Conservation (phyloP, 2,113 vertebrate genomes). For the Vulpes lagopus region DNA sequence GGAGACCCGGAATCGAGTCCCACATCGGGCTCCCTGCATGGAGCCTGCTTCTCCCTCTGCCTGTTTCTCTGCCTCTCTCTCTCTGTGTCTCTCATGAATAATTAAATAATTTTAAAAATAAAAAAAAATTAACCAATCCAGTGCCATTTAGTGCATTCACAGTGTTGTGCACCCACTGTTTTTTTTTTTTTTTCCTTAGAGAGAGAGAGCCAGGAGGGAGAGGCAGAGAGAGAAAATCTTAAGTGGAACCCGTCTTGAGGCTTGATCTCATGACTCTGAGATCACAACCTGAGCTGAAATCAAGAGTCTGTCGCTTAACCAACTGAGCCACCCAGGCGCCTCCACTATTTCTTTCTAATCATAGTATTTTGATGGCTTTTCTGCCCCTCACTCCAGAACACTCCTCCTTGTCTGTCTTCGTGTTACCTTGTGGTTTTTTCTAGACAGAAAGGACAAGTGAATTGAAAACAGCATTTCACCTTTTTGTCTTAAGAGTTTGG, state of each 20-base stretch:
- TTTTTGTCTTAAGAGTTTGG: not conserved
- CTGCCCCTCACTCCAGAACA: no score
- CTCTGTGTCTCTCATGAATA: no score
- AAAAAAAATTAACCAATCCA: no score
- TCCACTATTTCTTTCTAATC: not conserved
- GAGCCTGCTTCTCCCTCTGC: no score
- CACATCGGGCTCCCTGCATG: no score
- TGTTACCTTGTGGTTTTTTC: not conserved
- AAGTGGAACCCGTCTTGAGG: not conserved
- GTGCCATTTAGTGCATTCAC: no score
- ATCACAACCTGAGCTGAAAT: not conserved
- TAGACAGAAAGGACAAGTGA: not conserved
- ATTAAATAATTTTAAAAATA: no score
- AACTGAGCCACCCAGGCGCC: not conserved
- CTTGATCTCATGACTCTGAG: not conserved
- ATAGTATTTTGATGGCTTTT: not conserved
- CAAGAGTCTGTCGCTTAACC: not conserved
- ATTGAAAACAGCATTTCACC: not conserved
- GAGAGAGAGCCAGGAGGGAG: no score
- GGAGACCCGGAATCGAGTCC: no score
- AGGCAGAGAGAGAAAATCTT: not conserved
- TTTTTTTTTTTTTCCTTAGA: not conserved
- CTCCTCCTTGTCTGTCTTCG: not conserved
- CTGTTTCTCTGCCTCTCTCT: no score
- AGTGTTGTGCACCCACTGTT: not conserved